Conservation (phyloP, 92 coral and sea anemone species). For the Porites cylindrica region DNA sequence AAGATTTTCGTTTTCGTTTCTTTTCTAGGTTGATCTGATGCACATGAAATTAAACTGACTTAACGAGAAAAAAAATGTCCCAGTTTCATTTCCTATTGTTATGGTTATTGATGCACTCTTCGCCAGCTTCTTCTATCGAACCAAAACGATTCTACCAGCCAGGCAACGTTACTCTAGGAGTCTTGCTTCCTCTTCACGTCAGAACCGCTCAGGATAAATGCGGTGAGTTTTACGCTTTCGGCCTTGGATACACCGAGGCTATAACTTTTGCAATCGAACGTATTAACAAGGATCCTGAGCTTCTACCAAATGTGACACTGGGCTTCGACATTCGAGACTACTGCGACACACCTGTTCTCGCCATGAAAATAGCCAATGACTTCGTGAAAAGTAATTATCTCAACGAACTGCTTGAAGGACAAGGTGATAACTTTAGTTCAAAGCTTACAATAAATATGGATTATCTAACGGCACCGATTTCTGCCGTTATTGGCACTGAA, state of each 20-base stretch:
- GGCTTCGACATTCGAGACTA: slow-evolving; percentile 83
- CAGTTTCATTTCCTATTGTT: slow-evolving; percentile 3
- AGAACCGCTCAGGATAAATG: slow-evolving; percentile 61
- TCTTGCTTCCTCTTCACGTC: slow-evolving; percentile 72
- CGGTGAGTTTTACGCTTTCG: slow-evolving; percentile 80
- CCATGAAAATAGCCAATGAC: slow-evolving; percentile 68
- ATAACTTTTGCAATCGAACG: slow-evolving; percentile 65
- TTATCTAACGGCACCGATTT: slow-evolving; percentile 68
- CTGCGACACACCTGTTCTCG: slow-evolving; percentile 79
- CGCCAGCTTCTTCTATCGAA: not conserved
- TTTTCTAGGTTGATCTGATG: not conserved
- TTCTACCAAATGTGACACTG: slow-evolving; percentile 63
- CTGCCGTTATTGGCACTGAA: slow-evolving; percentile 80
- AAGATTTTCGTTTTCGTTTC: not conserved
- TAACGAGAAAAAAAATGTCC: slow-evolving; percentile 1
- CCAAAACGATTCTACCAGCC: slow-evolving; percentile 57
- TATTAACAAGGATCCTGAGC: slow-evolving; percentile 62
- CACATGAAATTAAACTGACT: not conserved
- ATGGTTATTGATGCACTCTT: not conserved
- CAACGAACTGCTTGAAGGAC: slow-evolving; percentile 29
- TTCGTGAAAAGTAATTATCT: slow-evolving; percentile 68
- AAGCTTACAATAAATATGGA: not conserved
- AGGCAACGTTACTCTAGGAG: slow-evolving; percentile 79
- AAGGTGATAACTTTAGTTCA: not conserved
- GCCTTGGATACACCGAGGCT: slow-evolving; percentile 84